Percentiles rank a stretch among this genome's conserved stretches.
These are phyloP conservation scores for Spodoptera exigua DNA, from an alignment of 2,888 invertebrate genomes.

Conservation along the genomic window DNA sequence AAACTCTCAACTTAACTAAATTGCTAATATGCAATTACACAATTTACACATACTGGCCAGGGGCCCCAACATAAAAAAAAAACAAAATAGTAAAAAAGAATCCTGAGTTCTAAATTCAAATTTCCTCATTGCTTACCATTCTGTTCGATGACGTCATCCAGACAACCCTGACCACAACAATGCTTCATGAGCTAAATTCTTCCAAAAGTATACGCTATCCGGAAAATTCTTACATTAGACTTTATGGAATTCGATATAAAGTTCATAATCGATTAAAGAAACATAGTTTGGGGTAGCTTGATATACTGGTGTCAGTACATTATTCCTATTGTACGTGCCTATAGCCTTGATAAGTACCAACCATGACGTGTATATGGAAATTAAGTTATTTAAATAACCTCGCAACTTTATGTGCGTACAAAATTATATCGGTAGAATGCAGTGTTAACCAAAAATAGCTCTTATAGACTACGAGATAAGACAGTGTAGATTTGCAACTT, in stretches of 20 bases:
- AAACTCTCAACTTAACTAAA: too few species aligned
- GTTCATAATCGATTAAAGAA: too few species aligned
- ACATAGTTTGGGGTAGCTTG: too few species aligned
- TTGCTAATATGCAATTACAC: too few species aligned
- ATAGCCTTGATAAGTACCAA: slow-evolving; percentile 62
- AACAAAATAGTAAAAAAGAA: background rate
- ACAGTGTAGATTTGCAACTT: too few species aligned
- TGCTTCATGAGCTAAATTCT: slow-evolving; percentile 15
- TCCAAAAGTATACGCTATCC: slow-evolving; percentile 28
- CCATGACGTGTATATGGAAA: slow-evolving; percentile 64
- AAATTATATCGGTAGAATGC: slow-evolving; percentile 12
- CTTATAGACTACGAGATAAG: too few species aligned
- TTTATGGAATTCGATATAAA: too few species aligned
- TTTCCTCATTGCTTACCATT: slow-evolving; percentile 23
- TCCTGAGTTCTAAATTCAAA: slow-evolving; percentile 18
- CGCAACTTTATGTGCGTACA: slow-evolving; percentile 28
- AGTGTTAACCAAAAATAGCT: background rate
- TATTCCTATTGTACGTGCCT: slow-evolving; percentile 33
- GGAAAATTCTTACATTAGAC: background rate
- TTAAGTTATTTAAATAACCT: slow-evolving; percentile 60
- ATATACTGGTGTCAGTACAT: too few species aligned
- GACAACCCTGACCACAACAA: slow-evolving; percentile 24
- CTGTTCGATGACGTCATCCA: slow-evolving; percentile 46
- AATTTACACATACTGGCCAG: too few species aligned
- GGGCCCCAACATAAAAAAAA: background rate